Base-by-base conservation (phyloP, 2,888 invertebrate species). In the Lithophane semibrunnea region DNA sequence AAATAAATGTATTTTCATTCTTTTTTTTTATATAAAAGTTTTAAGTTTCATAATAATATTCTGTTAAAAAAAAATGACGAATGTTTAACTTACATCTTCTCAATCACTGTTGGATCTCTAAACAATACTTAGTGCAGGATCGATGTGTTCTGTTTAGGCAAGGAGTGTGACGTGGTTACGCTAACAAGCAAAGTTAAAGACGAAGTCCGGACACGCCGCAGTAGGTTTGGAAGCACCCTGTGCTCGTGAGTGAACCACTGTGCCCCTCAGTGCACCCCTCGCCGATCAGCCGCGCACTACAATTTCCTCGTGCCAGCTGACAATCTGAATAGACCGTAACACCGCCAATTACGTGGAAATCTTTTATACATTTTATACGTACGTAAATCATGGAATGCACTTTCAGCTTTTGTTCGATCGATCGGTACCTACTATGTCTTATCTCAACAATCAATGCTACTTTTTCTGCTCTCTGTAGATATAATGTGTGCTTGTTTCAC, bases 291-390 rank as follows among this genome's bases (percentile, higher is more conserved):
- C 75, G 70, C 74, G 71, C 68, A 78, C 70, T 79, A 68, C 72
- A 72, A 77, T 74, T 76, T 74, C 70, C 71, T 54, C 64, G 79
- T 75, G 37, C 63, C 76, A 63, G 58, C 73, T 77, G 75, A 79
- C 72, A 82, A 49, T 71, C 68, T 88, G 73, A 84, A 86, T 85
- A 82, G 82, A 77, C 65, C 66, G 72, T 73, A 73, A 79, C 61
- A 80, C 77, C 52, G 69, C 68, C 84, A 84, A 86, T 87, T 83
- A 80, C 66, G 52, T 75, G 44, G 73, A 80, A 82, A 79, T 83
- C 29, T 81, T 78, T 83, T 67, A 74, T 56, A 56, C 13, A 44
- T 75, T 75, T 64, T 67, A 18, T 63, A 52, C 18, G n/a, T 68
- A 52, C 21, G 29, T 68, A 52, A 44, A 52, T 16, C 8, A 52